Evolutionary conservation across 1,140 invertebrate species (phyloP).

Genomic region (Chymomyza costata): DNA sequence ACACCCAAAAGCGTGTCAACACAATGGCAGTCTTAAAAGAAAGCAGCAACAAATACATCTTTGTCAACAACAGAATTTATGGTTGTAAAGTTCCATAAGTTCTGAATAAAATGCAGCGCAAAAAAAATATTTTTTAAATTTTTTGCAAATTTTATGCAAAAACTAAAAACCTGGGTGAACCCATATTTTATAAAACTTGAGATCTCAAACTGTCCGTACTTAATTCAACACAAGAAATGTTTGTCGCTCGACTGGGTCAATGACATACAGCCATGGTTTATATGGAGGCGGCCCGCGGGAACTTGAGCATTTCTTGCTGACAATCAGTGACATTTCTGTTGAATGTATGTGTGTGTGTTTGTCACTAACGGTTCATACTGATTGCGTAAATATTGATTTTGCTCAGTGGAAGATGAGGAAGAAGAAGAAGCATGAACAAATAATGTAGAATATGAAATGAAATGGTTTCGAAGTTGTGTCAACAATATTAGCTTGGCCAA

Average conservation of each 20-base stretch:
- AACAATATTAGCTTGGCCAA: slow-evolving; percentile 53
- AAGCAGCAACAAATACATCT: slow-evolving; percentile 52
- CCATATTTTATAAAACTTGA: slow-evolving; percentile 15
- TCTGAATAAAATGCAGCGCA: slow-evolving; percentile 33
- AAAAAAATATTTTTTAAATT: too few relatives aligned
- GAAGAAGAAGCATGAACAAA: slow-evolving; percentile 3
- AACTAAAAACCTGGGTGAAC: too few relatives aligned
- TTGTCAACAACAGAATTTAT: too few relatives aligned
- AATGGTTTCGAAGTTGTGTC: slow-evolving; percentile 2
- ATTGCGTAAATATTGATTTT: slow-evolving; percentile 66
- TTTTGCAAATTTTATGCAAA: slow-evolving; percentile 60
- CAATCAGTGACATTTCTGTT: slow-evolving; percentile 49
- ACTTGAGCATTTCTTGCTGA: slow-evolving; percentile 6
- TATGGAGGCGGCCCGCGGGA: slow-evolving; percentile 18
- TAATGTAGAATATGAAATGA: too few relatives aligned
- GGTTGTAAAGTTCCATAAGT: too few relatives aligned
- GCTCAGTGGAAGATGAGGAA: slow-evolving; percentile 34
- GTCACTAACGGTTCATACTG: too few relatives aligned
- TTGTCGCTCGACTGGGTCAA: slow-evolving; percentile 34
- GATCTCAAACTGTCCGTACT: slow-evolving; percentile 9
- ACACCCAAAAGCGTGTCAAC: slow-evolving; percentile 39
- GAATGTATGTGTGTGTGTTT: too few relatives aligned
- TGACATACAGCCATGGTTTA: slow-evolving; percentile 33
- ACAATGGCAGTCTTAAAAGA: slow-evolving; percentile 31
- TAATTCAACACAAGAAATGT: slow-evolving; percentile 36